Percentiles rank a stretch among this genome's conserved stretches.
phyloP scores from a whole-genome alignment of 2,113 vertebrate species.

The Amphiprion ocellaris region DNA sequence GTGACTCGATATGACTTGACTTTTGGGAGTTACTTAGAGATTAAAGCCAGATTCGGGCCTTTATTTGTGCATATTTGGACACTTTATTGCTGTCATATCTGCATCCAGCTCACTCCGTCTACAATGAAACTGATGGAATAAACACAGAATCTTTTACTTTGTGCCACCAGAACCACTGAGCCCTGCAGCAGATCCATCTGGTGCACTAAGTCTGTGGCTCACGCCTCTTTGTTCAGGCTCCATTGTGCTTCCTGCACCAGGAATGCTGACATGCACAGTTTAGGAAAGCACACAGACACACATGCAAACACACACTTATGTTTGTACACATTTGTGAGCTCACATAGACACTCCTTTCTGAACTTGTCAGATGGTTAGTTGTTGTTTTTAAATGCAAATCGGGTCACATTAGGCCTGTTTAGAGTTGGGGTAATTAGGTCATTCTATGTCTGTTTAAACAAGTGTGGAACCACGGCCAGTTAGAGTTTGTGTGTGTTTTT shows the following conservation, averaged over 20 bases:
- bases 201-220: conserved; percentile 71
- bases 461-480: neutral
- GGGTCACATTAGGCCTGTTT: conserved; percentile 64
- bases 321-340: conserved; percentile 36
- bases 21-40: neutral
- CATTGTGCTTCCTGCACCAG: conserved; percentile 80
- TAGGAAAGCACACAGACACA: conserved; percentile 52
- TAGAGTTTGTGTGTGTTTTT: neutral
- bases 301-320: conserved; percentile 51
- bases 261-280: conserved; percentile 84
- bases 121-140: neutral
- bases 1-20: neutral
- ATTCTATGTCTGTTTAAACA: conserved; percentile 1
- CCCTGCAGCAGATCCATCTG: conserved; percentile 48
- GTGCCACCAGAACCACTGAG: conserved; percentile 43
- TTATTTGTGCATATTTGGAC: neutral
- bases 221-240: conserved; percentile 73
- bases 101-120: rapidly evolving
- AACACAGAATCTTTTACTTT: conserved; percentile 32
- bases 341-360: neutral
- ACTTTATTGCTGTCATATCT: neutral
- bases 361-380: conserved; percentile 2
- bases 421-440: conserved; percentile 32
- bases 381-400: conserved; percentile 52
- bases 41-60: neutral